Evolutionary conservation across 2,113 vertebrate species (phyloP), one percentile per base, ranked within the genome.

Genomic region (Elaphurus davidianus): DNA sequence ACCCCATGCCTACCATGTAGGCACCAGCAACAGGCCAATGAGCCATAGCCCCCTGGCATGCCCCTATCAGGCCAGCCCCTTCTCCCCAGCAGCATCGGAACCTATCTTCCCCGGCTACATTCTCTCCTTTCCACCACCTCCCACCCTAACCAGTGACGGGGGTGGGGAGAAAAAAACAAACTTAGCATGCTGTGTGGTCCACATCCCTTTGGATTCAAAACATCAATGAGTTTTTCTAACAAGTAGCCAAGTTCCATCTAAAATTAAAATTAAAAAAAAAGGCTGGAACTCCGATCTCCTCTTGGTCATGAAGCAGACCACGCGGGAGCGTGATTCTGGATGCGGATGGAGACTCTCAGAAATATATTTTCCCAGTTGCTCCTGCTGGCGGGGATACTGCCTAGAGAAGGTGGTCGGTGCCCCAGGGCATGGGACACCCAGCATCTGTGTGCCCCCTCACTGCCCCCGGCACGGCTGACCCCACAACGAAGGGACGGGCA

Each of bases 291-390:
- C 88, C n/a, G 62, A 10, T 13, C 21, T 71, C 88, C 50, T 76
- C 27, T 14, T 11, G 71, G 47, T 60, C 71, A 40, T 4, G 30
- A 52, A 40, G 50, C 36, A 50, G 28, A 59, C 57, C 45, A 52
- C 3, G n/a, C 55, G 9, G 30, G n/a, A 82, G 79, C 60, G 25
- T 13, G 5, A 45, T 30, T 54, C 21, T 0, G 1, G 57, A 30
- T 43, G 6, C 5, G 28, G 0, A 0, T 0, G 6, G 64, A 40
- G 5, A 1, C 2, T 36, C 19, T 67, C 1, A 3, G 71, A 88
- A 19, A 91, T n/a, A 57, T 3, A 23, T 43, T 33, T 76, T 43
- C 97, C 90, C 3, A 10, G 55, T 2, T 4, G n/a, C 40, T 88
- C 93, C 83, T 45, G 8, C 2, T 25, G 84, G 36, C 12, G 76